A percentile compares a stretch with the other conserved stretches of the same genome.
Evolutionary conservation across 1,140 invertebrate species (phyloP).

Genomic region (Littorina saxatilis): DNA sequence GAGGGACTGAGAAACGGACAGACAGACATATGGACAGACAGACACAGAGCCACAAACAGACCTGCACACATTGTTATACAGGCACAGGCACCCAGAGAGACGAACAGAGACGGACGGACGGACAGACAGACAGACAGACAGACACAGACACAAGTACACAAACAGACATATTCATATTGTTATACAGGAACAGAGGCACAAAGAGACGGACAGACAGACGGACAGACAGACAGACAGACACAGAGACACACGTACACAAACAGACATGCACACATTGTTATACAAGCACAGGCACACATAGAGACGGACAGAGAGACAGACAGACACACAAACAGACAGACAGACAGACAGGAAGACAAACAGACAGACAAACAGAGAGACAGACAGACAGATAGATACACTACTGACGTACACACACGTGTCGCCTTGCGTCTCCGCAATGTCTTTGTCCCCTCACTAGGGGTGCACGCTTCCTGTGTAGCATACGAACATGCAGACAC

Average conservation of each 20-base stretch:
- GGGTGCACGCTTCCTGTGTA: no score
- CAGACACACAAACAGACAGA: background rate
- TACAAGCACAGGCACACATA: no score
- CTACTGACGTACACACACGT: background rate
- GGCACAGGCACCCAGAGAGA: background rate
- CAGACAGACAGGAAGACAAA: background rate
- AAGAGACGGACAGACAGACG: no score
- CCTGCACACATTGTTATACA: background rate
- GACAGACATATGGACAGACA: no score
- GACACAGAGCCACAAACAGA: conserved; percentile 2
- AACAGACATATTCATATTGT: background rate
- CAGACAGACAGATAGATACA: no score
- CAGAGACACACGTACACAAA: no score
- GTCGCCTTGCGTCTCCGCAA: no score
- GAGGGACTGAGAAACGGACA: no score
- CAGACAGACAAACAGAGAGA: no score
- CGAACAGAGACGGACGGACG: background rate
- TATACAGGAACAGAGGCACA: background rate
- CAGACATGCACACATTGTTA: no score
- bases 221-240: background rate
- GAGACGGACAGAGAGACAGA: no score
- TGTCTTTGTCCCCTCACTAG: no score
- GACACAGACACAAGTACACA: background rate
- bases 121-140: background rate
- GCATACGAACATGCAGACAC: background rate